A percentile compares a stretch with the other conserved stretches of the same genome.
These are phyloP conservation scores for Carcina quercana DNA, from an alignment of 2,888 invertebrate genomes.

Conservation along the genomic window DNA sequence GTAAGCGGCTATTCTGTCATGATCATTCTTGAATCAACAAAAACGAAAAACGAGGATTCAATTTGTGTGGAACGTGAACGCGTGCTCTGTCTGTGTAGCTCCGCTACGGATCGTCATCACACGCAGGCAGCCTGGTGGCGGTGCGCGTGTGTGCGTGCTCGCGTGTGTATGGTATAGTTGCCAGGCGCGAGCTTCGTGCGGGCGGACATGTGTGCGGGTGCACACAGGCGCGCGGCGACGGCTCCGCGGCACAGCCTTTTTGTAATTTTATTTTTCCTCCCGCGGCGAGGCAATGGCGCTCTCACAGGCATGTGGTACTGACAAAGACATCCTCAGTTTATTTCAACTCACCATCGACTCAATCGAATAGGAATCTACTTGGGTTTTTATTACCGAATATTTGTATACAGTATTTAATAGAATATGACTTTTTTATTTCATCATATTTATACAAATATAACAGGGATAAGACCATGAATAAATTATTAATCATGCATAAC, in stretches of 20 bases:
- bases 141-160: constrained; percentile 40
- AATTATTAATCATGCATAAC: no score
- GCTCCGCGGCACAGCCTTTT: constrained; percentile 59
- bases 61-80: constrained; percentile 22
- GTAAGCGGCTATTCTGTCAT: no score
- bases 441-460: no score
- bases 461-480: no score
- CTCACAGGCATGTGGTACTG: constrained; percentile 23
- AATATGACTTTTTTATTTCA: no score
- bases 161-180: constrained; percentile 41
- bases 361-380: constrained; percentile 19
- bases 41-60: constrained; percentile 14
- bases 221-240: constrained; percentile 36
- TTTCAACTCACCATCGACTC: constrained; percentile 18
- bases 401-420: no score
- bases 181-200: constrained; percentile 35
- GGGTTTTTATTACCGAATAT: no score
- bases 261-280: constrained; percentile 67
- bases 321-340: constrained; percentile 24
- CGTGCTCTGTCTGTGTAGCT: constrained; percentile 23
- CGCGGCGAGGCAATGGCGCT: constrained; percentile 42
- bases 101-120: constrained; percentile 10
- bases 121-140: background rate
- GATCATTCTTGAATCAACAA: constrained; percentile 7
- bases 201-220: constrained; percentile 38